Evolutionary conservation across 2,113 vertebrate genomes (phyloP).

Genomic region (Calypte anna): DNA sequence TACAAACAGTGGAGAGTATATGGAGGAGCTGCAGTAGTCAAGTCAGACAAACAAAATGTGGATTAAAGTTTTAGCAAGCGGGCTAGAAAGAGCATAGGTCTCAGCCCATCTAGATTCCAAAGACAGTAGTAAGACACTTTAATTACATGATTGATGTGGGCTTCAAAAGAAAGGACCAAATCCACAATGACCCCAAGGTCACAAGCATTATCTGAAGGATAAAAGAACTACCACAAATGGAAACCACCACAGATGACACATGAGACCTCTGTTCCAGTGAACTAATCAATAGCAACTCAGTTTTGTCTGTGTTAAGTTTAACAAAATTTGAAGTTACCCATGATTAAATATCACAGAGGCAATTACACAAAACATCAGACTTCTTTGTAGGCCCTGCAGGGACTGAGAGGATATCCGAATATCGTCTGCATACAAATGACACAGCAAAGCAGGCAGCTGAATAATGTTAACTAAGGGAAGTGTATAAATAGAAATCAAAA

Average conservation of each 20-base stretch:
- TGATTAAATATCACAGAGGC: constrained; percentile 69
- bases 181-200: constrained; percentile 62
- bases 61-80: constrained; percentile 68
- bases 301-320: constrained; percentile 72
- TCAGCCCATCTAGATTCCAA: constrained; percentile 69
- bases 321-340: constrained; percentile 68
- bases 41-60: constrained; percentile 21
- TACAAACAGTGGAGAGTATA: background rate
- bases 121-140: constrained; percentile 71
- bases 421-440: constrained; percentile 40
- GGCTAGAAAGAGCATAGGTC: constrained; percentile 64
- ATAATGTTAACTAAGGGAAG: constrained; percentile 24
- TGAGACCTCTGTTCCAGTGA: constrained; percentile 59
- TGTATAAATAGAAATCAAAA: constrained; percentile 39
- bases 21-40: background rate
- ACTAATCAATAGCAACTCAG: constrained; percentile 69
- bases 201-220: constrained; percentile 73
- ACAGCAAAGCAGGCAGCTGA: constrained; percentile 23
- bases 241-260: constrained; percentile 71
- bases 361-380: constrained; percentile 70
- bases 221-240: constrained; percentile 74
- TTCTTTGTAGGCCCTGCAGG: constrained; percentile 45
- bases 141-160: constrained; percentile 73
- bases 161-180: constrained; percentile 73
- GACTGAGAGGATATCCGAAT: constrained; percentile 16